Percentiles rank a stretch among this genome's conserved stretches.
Evolutionary conservation across 2,113 vertebrate species (phyloP).

Genomic region (Xyliphius kryptos): DNA sequence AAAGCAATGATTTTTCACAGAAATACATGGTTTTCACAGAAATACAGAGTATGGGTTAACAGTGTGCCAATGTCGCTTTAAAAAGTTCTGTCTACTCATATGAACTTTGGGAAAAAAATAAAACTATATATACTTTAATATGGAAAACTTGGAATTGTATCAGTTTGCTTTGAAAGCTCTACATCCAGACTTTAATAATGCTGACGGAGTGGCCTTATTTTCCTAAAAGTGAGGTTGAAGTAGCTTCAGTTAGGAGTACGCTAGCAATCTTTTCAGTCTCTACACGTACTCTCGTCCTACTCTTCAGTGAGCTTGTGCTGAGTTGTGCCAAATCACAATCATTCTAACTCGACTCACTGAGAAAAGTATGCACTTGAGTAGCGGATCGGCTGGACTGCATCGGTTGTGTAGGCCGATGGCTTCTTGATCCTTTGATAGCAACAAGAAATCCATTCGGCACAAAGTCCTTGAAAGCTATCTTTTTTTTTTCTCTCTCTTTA

Average conservation of each 20-base stretch:
- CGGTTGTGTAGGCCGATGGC: background rate
- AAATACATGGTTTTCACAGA: no score
- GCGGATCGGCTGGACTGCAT: constrained; percentile 1
- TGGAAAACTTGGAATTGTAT: no score
- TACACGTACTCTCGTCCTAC: background rate
- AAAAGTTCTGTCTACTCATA: no score
- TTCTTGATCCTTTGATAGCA: constrained; percentile 9
- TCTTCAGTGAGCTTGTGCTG: constrained; percentile 8
- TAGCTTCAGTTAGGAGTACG: constrained; percentile 1
- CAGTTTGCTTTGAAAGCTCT: background rate
- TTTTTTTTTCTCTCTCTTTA: background rate
- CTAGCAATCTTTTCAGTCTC: constrained; percentile 14
- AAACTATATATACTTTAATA: no score
- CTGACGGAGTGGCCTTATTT: background rate
- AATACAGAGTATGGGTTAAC: no score
- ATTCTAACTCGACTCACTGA: constrained; percentile 1
- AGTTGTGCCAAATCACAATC: constrained; percentile 27
- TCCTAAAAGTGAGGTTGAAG: constrained; percentile 10
- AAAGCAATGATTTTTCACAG: no score
- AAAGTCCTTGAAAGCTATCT: constrained; percentile 20
- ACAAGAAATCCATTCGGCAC: constrained; percentile 13
- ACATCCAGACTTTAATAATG: background rate
- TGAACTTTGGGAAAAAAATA: no score
- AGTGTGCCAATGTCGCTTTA: no score
- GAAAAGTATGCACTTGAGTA: constrained; percentile 14